Evolutionary conservation across 2,113 vertebrate genomes (phyloP), one percentile per base, ranked within the genome.

Genomic region (Thermophis baileyi): DNA sequence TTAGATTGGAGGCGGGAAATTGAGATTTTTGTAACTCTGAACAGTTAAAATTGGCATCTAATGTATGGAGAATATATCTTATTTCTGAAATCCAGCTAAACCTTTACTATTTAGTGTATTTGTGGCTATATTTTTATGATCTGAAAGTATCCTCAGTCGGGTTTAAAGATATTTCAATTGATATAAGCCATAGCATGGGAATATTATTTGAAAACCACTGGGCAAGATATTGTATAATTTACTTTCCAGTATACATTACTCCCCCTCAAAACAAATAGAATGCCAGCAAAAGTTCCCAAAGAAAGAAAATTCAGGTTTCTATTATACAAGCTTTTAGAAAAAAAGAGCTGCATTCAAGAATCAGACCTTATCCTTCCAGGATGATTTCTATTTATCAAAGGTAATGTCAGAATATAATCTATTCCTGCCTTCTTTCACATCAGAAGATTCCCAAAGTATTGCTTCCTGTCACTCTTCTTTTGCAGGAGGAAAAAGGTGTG

Each of bases 71-170:
- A 87, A 10, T 53, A 88, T 60, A 90, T 85, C 7, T 2, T 27
- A 89, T 88, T 94, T 91, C 92, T 24, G 81, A 94, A 95, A 94
- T 91, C 95, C 94, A 95, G 94, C 94, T 51, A 60, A 89, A 87
- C 60, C 44, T 27, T 94, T 14, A 81, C 50, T 51, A 91, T 0
- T 8, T 50, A 30, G 3, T 20, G 30, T 74, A 24, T 24, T 87
- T 93, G 86, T 87, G 50, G 93, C 93, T 91, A 87, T 57, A 88
- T 89, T 69, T n/a, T 60, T 92, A 49, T 0, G 25, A 69, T 0
- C 1, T 0, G 85, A 93, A 92, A 93, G 91, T 92, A 87, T 44
- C 88, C 92, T 88, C 49, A 0, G 1, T 87, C n/a, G 35, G 47
- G 57, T 4, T 3, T 81, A 81, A 94, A 95, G 95, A 94, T 91